Conservation (phyloP, 2,797 vertebrate species). For the Clarias fuscus region DNA sequence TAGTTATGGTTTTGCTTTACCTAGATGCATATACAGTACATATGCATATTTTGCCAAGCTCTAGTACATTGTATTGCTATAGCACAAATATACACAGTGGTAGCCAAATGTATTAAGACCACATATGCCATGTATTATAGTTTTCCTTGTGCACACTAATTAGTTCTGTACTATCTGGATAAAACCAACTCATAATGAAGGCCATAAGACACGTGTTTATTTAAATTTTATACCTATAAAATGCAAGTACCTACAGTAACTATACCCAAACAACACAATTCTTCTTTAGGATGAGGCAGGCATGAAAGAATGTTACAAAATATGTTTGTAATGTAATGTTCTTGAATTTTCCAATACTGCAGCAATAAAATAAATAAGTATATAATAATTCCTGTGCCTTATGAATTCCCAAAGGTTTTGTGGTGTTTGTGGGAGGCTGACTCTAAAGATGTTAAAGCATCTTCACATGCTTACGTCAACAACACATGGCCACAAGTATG, state of each 20-base stretch:
- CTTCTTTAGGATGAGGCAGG: conserved; percentile 1
- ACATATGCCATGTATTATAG: too few species aligned
- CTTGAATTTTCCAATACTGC: background rate
- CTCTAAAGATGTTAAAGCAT: background rate
- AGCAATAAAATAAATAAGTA: conserved; percentile 14
- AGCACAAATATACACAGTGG: background rate
- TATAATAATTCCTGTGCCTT: background rate
- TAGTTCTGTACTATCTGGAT: too few species aligned
- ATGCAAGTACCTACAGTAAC: background rate
- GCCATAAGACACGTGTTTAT: background rate
- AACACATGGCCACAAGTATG: background rate
- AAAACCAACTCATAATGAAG: background rate
- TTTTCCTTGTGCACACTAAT: too few species aligned
- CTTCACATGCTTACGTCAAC: conserved; percentile 1
- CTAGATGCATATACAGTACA: background rate
- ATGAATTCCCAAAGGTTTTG: conserved; percentile 4
- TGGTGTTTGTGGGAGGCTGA: background rate
- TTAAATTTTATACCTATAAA: background rate
- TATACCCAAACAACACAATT: background rate
- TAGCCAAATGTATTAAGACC: too few species aligned
- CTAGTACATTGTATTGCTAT: background rate
- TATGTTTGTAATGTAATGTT: background rate
- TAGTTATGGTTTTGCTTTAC: background rate
- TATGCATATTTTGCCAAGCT: background rate
- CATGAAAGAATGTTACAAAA: background rate